Evolutionary conservation across 2,113 vertebrate genomes (phyloP), one percentile per base, ranked within the genome.

Genomic region (Fulica atra): DNA sequence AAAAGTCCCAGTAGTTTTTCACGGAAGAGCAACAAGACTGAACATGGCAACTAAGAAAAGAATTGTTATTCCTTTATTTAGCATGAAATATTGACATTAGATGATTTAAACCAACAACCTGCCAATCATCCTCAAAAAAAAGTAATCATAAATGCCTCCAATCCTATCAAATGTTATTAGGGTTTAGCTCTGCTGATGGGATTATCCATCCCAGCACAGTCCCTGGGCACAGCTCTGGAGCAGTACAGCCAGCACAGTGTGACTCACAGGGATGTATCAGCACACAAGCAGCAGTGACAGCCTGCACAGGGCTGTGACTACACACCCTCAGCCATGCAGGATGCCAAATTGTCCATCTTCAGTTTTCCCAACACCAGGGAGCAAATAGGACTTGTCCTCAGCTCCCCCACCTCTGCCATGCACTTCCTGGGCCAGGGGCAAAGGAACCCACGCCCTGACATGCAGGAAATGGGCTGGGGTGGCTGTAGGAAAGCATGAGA

Each of bases 161-260:
- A 18, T 23, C 35, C 35, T 57, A 46, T 14, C 53, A 57, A 46
- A 24, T 24, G 4, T 26, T 31, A 13, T 7, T 29, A 17, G 3
- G 38, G 29, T 29, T 77, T 35, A 46, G 46, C 25, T 46, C 18
- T 48, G 38, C 26, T 38, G 28, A 38, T 12, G 13, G n/a, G 50
- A 42, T 79, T 14, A 24, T 6, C 12, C 0, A 2, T 26, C 51
- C 18, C 0, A 0, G 19, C 35, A n/a, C 24, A 26, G 35, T 1
- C 18, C 5, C 1, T 5, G 38, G 50, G 16, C 17, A 6, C 31
- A 51, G 77, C 3, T 23, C 44, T 8, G 13, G 11, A 29, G 70
- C 71, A 71, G 70, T 2, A 25, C 48, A 69, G 69, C 7, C 51
- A 23, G 60, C 31, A 24, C 40, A 42, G 57, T 1, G 13, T 8